Base-by-base conservation (phyloP, 1,140 invertebrate genomes). In the Drosophila bifasciata region DNA sequence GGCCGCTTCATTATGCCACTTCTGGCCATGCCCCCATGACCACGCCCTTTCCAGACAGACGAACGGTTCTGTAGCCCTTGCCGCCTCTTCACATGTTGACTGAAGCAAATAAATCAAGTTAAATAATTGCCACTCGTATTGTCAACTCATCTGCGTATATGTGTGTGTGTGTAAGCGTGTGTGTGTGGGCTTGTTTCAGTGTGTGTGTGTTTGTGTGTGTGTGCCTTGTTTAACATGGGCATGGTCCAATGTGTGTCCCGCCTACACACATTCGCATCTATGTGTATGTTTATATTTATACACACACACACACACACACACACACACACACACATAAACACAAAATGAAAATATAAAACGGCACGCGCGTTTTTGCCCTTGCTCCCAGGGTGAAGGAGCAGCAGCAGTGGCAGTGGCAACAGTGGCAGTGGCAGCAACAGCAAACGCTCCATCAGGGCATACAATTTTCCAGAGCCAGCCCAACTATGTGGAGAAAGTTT, bases 91-190 rank as follows among this genome's bases (percentile, higher is more conserved):
- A 56, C 45, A 52, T 79, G 80, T 85, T 79, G 72, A 79, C 80
- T 76, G 63, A 73, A 62, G 68, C 74, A 86, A 85, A 85, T 85
- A 85, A 85, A 85, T 85, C 76, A 85, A 85, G 81, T 85, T 85
- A 85, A 85, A 85, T 86, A 85, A 85, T 86, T 85, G 72, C 67
- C 81, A 67, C 80, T 76, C 63, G 67, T 70, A 80, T 86, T 85
- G 80, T 84, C 80, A 84, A 72, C 64, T 68, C 57, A 41, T 32
- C 21, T 46, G 15, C 36, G 39, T 16, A 21, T 50, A 44, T 56
- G 21, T 5, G 23, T 36, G 53, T 43, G 23, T 48, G 23, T 43
- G 13, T 28, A 32, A 32, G 39, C n/a, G n/a, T 19, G 28, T 16
- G 49, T 36, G 36, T 69, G 44, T 25, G 32, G 8, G 40, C 9